Conservation (phyloP, 2,888 invertebrate species). For the Eutolmus rufibarbis region DNA sequence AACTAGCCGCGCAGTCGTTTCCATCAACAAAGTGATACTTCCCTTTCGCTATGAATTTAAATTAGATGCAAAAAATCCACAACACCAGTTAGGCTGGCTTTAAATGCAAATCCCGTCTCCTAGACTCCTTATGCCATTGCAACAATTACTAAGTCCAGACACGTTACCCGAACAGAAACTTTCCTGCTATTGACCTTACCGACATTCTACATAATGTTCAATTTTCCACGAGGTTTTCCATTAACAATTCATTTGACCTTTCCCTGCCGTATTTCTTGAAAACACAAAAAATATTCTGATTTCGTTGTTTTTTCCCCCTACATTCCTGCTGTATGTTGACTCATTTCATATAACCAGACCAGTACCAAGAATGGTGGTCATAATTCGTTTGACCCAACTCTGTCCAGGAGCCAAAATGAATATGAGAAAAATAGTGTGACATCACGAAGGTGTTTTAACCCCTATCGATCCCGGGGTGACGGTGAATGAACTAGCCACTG, state of each 20-base stretch:
- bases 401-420: not conserved
- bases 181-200: not conserved
- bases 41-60: not conserved
- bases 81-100: not conserved
- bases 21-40: not conserved
- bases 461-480: slow-evolving; percentile 13
- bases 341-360: not conserved
- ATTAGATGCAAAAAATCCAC: not conserved
- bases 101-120: not conserved
- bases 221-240: not conserved
- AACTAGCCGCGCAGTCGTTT: not conserved
- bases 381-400: not conserved
- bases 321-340: not conserved
- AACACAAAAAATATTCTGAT: not conserved
- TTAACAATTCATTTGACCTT: not conserved
- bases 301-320: not conserved
- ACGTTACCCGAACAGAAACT: not conserved
- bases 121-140: not conserved
- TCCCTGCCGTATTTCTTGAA: not conserved
- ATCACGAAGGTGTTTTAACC: not conserved
- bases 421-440: not conserved
- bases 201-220: not conserved
- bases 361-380: not conserved
- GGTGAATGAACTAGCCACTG: slow-evolving; percentile 18
- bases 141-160: not conserved